phyloP scores from a whole-genome alignment of 2,113 vertebrate genomes.

The Gymnobelideus leadbeateri region DNA sequence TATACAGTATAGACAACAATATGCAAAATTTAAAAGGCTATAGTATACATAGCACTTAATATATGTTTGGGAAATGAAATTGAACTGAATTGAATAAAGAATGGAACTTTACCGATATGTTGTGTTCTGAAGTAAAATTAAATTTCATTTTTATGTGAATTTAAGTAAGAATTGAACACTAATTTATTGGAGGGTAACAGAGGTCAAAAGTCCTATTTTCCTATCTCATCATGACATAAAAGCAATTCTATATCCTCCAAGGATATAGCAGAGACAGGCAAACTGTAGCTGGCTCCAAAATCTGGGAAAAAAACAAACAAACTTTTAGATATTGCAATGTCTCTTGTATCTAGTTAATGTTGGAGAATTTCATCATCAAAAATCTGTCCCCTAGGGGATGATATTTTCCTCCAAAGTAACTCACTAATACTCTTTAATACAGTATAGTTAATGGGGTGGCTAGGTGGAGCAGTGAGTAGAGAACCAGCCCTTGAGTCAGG shows the following conservation, averaged over 20 bases:
- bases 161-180: background rate
- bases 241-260: background rate
- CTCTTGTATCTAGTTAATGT: background rate
- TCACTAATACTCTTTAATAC: background rate
- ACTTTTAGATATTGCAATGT: background rate
- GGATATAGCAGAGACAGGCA: background rate
- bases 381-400: background rate
- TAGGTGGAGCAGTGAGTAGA: no score
- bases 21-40: background rate
- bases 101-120: background rate
- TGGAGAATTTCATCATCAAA: background rate
- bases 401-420: background rate
- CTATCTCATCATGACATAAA: background rate
- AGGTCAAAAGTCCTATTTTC: background rate
- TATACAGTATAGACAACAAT: background rate
- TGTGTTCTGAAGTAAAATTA: background rate
- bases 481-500: no score
- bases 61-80: background rate
- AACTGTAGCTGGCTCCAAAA: background rate
- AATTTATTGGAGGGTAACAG: background rate
- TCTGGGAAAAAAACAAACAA: background rate
- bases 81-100: background rate
- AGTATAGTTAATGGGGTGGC: no score
- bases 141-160: background rate
- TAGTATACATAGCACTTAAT: background rate